phyloP scores from a whole-genome alignment of 2,888 invertebrate genomes.

The Rotaria magnacalcarata region DNA sequence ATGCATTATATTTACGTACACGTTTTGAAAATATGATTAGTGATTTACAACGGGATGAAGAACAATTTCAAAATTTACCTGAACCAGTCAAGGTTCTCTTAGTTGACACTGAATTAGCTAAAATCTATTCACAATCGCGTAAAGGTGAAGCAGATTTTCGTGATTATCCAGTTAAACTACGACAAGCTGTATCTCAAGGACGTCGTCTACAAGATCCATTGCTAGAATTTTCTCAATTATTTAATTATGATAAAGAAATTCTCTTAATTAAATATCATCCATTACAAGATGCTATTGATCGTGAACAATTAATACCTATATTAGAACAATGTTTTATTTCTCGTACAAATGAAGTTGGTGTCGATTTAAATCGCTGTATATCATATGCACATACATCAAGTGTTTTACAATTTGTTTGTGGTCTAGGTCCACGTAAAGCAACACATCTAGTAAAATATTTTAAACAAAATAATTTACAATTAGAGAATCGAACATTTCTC shows the following conservation, averaged over 20 bases:
- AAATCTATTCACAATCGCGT: constrained; percentile 69
- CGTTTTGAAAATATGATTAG: neutral
- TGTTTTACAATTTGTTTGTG: constrained; percentile 90
- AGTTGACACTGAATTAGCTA: constrained; percentile 84
- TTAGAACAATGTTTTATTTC: constrained; percentile 72
- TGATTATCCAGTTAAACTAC: constrained; percentile 81
- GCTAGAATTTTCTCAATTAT: constrained; percentile 88
- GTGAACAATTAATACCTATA: constrained; percentile 1
- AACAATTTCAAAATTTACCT: constrained; percentile 60
- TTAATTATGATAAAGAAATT: constrained; percentile 91
- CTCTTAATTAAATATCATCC: constrained; percentile 85
- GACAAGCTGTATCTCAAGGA: constrained; percentile 87
- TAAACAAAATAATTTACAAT: neutral
- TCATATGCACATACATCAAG: constrained; percentile 75
- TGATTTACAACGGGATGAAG: neutral
- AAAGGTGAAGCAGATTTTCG: constrained; percentile 71
- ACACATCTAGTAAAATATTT: constrained; percentile 58
- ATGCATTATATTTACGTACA: neutral
- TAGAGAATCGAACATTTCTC: constrained; percentile 39
- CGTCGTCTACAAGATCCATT: constrained; percentile 88
- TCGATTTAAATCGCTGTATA: constrained; percentile 88
- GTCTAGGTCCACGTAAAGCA: constrained; percentile 89
- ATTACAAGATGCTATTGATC: constrained; percentile 63
- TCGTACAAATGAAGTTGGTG: constrained; percentile 92
- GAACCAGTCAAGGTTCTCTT: constrained; percentile 82